Conservation (phyloP, 1,140 invertebrate genomes). For the Bombus picipes region DNA sequence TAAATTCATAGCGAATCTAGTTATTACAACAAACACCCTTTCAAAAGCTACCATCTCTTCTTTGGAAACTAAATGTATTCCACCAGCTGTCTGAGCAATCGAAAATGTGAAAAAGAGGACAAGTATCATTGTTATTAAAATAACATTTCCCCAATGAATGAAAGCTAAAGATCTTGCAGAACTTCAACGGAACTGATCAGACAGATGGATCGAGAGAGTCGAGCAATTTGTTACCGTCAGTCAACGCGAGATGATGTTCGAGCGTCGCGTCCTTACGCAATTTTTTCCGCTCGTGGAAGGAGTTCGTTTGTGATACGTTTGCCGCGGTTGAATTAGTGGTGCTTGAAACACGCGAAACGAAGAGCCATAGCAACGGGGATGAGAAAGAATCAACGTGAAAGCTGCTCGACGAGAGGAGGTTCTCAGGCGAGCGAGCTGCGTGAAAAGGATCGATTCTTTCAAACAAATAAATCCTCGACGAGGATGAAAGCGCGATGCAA, state of each 20-base stretch:
- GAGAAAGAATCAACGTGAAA: constrained; percentile 51
- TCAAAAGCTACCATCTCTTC: too few relatives aligned
- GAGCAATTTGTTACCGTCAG: constrained; percentile 45
- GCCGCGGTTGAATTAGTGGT: constrained; percentile 44
- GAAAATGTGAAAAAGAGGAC: too few relatives aligned
- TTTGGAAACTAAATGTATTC: too few relatives aligned
- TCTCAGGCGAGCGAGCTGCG: constrained; percentile 31
- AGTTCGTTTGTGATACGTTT: constrained; percentile 37
- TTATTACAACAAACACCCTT: too few relatives aligned
- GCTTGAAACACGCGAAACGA: constrained; percentile 11
- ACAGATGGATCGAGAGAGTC: not conserved
- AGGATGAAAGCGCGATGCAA: constrained; percentile 54
- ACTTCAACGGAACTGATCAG: not conserved
- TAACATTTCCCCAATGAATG: not conserved
- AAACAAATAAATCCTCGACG: constrained; percentile 59
- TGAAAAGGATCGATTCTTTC: constrained; percentile 62
- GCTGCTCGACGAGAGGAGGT: constrained; percentile 24
- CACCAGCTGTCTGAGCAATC: too few relatives aligned
- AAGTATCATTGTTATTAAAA: not conserved
- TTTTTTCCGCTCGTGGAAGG: not conserved
- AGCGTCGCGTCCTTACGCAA: not conserved
- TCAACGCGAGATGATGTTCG: not conserved
- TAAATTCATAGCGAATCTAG: too few relatives aligned
- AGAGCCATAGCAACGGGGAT: not conserved
- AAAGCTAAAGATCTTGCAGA: not conserved